Evolutionary conservation across 2,888 invertebrate genomes (phyloP).

Genomic region (Steinernema scapterisci): DNA sequence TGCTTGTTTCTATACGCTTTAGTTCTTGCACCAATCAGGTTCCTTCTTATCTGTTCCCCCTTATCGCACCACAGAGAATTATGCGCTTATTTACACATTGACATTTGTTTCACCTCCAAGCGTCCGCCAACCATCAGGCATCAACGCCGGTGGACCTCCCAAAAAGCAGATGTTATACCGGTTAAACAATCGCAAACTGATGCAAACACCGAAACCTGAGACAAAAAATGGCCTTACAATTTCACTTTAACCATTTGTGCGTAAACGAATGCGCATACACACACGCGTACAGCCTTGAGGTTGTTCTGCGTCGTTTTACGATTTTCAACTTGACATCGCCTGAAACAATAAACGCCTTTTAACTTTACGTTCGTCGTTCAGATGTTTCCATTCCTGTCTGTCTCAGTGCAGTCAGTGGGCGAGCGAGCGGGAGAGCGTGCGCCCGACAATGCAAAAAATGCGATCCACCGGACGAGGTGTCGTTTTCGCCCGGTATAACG

Average conservation of each 20-base stretch:
- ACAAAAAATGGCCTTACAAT: constrained; percentile 6
- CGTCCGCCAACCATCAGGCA: no score
- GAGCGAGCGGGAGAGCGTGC: neutral
- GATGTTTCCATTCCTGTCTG: neutral
- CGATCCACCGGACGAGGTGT: constrained; percentile 1
- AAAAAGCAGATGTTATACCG: no score
- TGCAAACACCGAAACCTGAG: neutral
- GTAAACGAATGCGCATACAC: no score
- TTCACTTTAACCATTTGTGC: no score
- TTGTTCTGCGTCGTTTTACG: constrained; percentile 25
- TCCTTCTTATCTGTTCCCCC: neutral
- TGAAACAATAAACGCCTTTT: constrained; percentile 23
- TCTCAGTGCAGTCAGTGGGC: neutral
- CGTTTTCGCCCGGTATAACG: neutral
- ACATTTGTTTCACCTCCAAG: neutral
- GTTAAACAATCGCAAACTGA: neutral
- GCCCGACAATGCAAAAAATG: constrained; percentile 21
- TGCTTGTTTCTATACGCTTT: no score
- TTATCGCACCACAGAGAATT: neutral
- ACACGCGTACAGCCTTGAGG: neutral
- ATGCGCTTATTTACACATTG: constrained; percentile 8
- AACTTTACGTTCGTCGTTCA: neutral
- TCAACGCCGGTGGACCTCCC: no score
- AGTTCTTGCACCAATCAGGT: neutral
- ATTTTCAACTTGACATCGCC: neutral